Percentiles rank a stretch among this genome's conserved stretches.
These are phyloP conservation scores for Oncorhynchus gorbuscha DNA, from an alignment of 2,113 vertebrate species.

Conservation along the genomic window DNA sequence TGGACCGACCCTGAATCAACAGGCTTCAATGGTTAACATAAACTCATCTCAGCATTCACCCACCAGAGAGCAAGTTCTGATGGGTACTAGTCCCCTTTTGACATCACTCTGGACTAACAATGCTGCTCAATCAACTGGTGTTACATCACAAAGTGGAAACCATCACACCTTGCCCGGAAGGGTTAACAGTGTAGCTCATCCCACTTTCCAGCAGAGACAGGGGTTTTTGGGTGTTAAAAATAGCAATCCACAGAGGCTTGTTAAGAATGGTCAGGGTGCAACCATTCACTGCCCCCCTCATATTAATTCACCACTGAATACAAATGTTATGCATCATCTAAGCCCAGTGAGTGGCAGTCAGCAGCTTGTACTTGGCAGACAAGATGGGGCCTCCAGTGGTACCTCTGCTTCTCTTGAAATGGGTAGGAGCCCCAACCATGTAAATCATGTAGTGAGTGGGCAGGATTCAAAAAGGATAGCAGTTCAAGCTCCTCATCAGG, in stretches of 20 bases:
- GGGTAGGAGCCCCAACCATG: not conserved
- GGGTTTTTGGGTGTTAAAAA: not conserved
- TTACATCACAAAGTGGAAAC: conserved; percentile 12
- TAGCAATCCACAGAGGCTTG: conserved; percentile 5
- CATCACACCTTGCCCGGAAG: not conserved
- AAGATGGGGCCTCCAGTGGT: no score
- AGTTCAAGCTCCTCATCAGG: not conserved
- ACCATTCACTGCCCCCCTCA: not conserved
- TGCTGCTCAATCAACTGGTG: not conserved
- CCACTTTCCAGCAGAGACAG: not conserved
- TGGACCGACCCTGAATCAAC: not conserved
- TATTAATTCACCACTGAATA: not conserved
- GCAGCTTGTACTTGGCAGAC: not conserved
- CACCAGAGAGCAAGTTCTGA: no score
- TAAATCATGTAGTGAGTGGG: accelerated
- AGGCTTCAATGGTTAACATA: not conserved
- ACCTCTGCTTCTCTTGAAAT: not conserved
- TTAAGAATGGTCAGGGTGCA: not conserved
- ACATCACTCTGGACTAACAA: not conserved
- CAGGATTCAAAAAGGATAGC: not conserved
- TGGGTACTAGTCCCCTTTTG: accelerated
- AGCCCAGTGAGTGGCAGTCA: not conserved
- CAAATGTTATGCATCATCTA: not conserved
- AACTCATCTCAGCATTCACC: not conserved
- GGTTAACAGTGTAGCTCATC: not conserved